Percentiles rank a stretch among this genome's conserved stretches.
Evolutionary conservation across 37 sponge, comb jelly and placozoan species (phyloP).

Genomic region (Crambe crambe): DNA sequence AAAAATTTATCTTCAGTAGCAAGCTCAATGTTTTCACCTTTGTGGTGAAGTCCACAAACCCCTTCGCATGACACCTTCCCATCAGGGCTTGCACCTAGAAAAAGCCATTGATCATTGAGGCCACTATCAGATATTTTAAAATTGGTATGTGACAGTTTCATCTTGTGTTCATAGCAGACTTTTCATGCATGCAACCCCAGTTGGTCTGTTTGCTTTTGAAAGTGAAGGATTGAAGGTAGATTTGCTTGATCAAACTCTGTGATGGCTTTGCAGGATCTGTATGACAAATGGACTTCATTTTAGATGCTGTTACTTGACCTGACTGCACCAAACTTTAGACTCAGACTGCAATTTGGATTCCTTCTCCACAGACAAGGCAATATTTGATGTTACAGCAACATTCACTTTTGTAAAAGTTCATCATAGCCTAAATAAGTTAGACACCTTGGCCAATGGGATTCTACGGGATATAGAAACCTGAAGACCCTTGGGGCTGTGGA

Average conservation of each 20-base stretch:
- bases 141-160: background rate
- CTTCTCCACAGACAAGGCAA: background rate
- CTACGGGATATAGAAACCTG: too few relatives aligned
- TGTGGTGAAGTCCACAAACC: background rate
- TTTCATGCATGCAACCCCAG: background rate
- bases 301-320: background rate
- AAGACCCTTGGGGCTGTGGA: too few relatives aligned
- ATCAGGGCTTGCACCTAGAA: background rate
- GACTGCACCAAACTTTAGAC: background rate
- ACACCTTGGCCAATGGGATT: too few relatives aligned
- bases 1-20: background rate
- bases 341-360: background rate
- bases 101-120: background rate
- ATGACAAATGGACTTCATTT: background rate
- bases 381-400: too few relatives aligned
- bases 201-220: background rate
- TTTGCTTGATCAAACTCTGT: background rate
- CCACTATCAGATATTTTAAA: background rate
- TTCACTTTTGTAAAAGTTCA: too few relatives aligned
- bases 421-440: too few relatives aligned
- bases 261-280: background rate
- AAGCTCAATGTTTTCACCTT: background rate
- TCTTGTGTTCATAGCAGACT: background rate
- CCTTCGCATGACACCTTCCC: background rate
- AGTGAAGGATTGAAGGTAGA: background rate